A percentile compares a stretch with the other conserved stretches of the same genome.
phyloP scores from a whole-genome alignment of 2,113 vertebrate species.

The Ornithorhynchus anatinus region DNA sequence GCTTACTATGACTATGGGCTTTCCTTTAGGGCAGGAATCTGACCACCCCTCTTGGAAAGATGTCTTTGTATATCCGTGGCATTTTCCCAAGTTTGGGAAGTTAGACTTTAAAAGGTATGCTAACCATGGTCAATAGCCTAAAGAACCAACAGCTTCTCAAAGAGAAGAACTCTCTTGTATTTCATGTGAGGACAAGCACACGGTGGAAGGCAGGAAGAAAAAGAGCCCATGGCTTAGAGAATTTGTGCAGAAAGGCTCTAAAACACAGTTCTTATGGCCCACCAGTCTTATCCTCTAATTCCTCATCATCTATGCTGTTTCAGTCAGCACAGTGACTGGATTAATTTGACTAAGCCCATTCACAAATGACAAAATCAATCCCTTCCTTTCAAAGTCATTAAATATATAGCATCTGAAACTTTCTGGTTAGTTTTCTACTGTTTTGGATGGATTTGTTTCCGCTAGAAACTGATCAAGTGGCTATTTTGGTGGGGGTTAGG shows the following conservation, averaged over 20 bases:
- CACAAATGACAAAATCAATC: slow-evolving; percentile 64
- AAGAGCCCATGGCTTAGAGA: slow-evolving; percentile 59
- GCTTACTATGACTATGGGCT: no score
- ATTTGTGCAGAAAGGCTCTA: slow-evolving; percentile 58
- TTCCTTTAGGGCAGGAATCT: slow-evolving; percentile 39
- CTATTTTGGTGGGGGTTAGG: no score
- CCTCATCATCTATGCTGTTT: slow-evolving; percentile 57
- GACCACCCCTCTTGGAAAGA: slow-evolving; percentile 42
- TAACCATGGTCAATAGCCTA: slow-evolving; percentile 9
- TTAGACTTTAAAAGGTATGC: slow-evolving; percentile 41
- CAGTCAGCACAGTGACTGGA: slow-evolving; percentile 47
- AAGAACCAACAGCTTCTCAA: slow-evolving; percentile 52
- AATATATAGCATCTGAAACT: slow-evolving; percentile 57
- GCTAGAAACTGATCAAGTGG: slow-evolving; percentile 74
- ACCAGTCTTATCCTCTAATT: slow-evolving; percentile 59
- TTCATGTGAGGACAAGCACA: slow-evolving; percentile 62
- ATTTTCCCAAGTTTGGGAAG: slow-evolving; percentile 23
- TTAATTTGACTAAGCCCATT: slow-evolving; percentile 72
- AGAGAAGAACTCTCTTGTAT: slow-evolving; percentile 42
- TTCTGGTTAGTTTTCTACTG: slow-evolving; percentile 65
- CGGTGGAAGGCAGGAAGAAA: slow-evolving; percentile 42
- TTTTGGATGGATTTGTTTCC: slow-evolving; percentile 66
- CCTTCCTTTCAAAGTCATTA: slow-evolving; percentile 67
- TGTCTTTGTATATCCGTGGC: neutral
- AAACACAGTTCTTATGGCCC: slow-evolving; percentile 50